Percentiles rank a stretch among this genome's conserved stretches.
These are phyloP conservation scores for Amphipoea oculea DNA, from an alignment of 2,888 invertebrate genomes.

Conservation along the genomic window DNA sequence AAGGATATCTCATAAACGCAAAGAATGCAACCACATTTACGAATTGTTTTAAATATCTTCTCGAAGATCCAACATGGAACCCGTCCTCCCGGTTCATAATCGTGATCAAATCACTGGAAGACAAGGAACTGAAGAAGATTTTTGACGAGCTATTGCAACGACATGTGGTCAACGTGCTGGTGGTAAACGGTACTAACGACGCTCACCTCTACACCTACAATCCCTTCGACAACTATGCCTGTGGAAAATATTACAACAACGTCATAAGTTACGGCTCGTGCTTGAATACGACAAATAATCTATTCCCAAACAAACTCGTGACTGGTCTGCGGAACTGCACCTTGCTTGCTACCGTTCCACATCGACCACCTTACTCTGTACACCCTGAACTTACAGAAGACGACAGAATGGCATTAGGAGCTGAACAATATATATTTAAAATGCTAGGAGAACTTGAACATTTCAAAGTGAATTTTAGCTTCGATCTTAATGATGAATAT, in stretches of 20 bases:
- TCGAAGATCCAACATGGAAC: slow-evolving; percentile 71
- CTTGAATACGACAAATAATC: too few species aligned
- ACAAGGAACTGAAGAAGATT: slow-evolving; percentile 60
- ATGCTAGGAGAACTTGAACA: slow-evolving; percentile 53
- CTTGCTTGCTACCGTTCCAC: slow-evolving; percentile 66
- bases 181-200: slow-evolving; percentile 70
- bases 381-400: slow-evolving; percentile 39
- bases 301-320: too few species aligned
- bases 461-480: slow-evolving; percentile 51
- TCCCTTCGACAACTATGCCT: too few species aligned
- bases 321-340: too few species aligned
- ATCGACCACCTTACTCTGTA: slow-evolving; percentile 52
- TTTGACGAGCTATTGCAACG: too few species aligned
- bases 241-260: too few species aligned
- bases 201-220: slow-evolving; percentile 77
- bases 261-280: too few species aligned
- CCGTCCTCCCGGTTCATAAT: slow-evolving; percentile 73
- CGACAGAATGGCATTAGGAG: slow-evolving; percentile 33
- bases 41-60: slow-evolving; percentile 58
- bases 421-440: slow-evolving; percentile 55
- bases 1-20: slow-evolving; percentile 70
- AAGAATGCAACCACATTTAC: slow-evolving; percentile 60
- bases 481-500: slow-evolving; percentile 5
- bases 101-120: slow-evolving; percentile 63
- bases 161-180: slow-evolving; percentile 71